phyloP scores from a whole-genome alignment of 2,888 invertebrate genomes.

The Brenthis ino region DNA sequence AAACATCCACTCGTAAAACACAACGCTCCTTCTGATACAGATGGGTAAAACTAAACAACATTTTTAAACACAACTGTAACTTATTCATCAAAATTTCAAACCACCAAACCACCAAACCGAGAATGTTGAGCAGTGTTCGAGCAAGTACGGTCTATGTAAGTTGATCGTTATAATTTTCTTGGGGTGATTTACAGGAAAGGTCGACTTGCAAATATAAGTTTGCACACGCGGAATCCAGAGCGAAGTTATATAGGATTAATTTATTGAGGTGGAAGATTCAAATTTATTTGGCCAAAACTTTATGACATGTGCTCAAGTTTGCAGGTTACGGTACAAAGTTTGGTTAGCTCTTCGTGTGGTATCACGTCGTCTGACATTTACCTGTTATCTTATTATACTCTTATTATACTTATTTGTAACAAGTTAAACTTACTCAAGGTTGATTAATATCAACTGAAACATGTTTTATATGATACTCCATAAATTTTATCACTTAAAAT shows the following conservation, averaged over 20 bases:
- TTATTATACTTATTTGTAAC: slow-evolving; percentile 41
- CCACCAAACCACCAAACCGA: slow-evolving; percentile 27
- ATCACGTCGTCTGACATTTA: slow-evolving; percentile 49
- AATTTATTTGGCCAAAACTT: slow-evolving; percentile 19
- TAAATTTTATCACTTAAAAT: too few species aligned
- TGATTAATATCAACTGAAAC: background rate
- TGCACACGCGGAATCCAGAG: slow-evolving; percentile 8
- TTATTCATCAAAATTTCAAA: slow-evolving; percentile 14
- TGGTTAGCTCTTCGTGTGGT: slow-evolving; percentile 33
- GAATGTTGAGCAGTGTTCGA: slow-evolving; percentile 30
- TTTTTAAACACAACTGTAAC: background rate
- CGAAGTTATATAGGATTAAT: slow-evolving; percentile 16
- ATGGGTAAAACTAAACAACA: too few species aligned
- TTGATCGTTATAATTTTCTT: slow-evolving; percentile 38
- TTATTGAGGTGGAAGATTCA: slow-evolving; percentile 17
- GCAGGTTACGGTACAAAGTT: slow-evolving; percentile 26
- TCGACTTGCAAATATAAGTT: slow-evolving; percentile 23
- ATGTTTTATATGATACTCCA: too few species aligned
- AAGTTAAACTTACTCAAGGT: background rate
- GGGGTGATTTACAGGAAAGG: slow-evolving; percentile 29
- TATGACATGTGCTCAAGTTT: slow-evolving; percentile 18
- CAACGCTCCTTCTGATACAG: too few species aligned
- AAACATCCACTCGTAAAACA: too few species aligned
- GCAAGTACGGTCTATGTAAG: slow-evolving; percentile 31
- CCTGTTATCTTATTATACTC: slow-evolving; percentile 49